Base-by-base conservation (phyloP, 2,797 vertebrate genomes). In the Cheirogaleus major region DNA sequence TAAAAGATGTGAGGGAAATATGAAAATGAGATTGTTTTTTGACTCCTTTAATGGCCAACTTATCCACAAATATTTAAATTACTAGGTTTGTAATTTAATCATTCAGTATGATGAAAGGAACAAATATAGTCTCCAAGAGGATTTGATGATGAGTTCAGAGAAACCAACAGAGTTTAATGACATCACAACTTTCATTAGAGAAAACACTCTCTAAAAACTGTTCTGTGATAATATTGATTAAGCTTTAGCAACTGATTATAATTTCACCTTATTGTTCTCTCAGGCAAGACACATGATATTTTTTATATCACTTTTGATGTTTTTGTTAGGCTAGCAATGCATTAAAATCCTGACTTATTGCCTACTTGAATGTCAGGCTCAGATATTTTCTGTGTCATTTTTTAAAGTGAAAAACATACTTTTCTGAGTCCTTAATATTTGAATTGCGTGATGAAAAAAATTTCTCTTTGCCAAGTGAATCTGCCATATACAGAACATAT, bases 201-300 rank as follows among this genome's bases (percentile, higher is more conserved):
- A 92, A 84, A 78, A 35, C 3, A 73, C 4, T 79, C 75, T 63
- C 89, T 88, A 95, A 35, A 82, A 96, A 72, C 20, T 78, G 0
- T 23, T 67, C 14, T 84, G 18, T 50, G n/a, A 61, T 96, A 89
- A 17, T 65, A 61, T 79, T 20, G 63, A 92, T 52, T 96, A 95
- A 95, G 70, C 32, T 95, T 98, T 81, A 86, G 48, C 25, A 87
- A 7, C 2, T 93, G 32, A 30, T 96, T 92, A 73, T 12, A 94
- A 8, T 55, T 95, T 70, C 17, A 90, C 15, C 90, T 75, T 96
- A 50, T 87, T 95, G 7, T 96, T 91, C 67, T 97, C 38, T 96
- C 38, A 65, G 59, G 43, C 20, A 95, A 32, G 78, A 85, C 2
- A 67, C 78, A 76, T 92, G 30, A 65, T 87, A 43, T 59, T 94